These are phyloP conservation scores for Limenitis camilla DNA, from an alignment of 2,888 invertebrate species.

Conservation along the genomic window DNA sequence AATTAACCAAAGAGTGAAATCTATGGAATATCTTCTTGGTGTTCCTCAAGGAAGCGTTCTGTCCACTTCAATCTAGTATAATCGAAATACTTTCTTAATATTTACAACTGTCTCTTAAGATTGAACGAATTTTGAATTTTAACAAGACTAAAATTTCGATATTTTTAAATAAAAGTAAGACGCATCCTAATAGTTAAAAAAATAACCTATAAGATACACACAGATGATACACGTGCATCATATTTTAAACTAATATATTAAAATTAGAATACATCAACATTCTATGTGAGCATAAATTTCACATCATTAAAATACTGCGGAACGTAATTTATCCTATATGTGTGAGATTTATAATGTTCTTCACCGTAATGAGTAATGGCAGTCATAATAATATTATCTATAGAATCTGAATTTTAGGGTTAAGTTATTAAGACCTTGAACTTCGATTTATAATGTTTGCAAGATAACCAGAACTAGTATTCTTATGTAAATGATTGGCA, in stretches of 20 bases:
- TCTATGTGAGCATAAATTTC: conserved; percentile 4
- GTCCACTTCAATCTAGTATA: too few relatives aligned
- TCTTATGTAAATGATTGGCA: conserved; percentile 15
- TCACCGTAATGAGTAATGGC: conserved; percentile 5
- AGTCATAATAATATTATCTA: conserved; percentile 9
- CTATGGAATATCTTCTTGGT: too few relatives aligned
- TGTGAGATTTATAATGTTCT: conserved; percentile 6
- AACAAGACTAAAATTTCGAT: too few relatives aligned
- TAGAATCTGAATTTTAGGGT: conserved; percentile 10
- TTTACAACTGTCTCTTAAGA: too few relatives aligned
- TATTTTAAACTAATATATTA: conserved; percentile 3
- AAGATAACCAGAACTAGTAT: conserved; percentile 14
- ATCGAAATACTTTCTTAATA: too few relatives aligned
- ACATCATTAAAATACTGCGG: conserved; percentile 11
- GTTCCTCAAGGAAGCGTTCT: too few relatives aligned
- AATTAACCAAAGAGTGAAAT: too few relatives aligned
- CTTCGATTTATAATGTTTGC: conserved; percentile 14
- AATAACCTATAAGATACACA: background rate
- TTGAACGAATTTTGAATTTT: too few relatives aligned
- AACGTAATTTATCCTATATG: conserved; percentile 7
- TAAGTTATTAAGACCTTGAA: conserved; percentile 16
- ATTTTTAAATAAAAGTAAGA: too few relatives aligned
- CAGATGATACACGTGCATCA: background rate
- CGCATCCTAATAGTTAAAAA: too few relatives aligned
- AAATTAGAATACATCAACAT: conserved; percentile 3